phyloP scores from a whole-genome alignment of 1,140 invertebrate species.

The Campoletis sonorensis region DNA sequence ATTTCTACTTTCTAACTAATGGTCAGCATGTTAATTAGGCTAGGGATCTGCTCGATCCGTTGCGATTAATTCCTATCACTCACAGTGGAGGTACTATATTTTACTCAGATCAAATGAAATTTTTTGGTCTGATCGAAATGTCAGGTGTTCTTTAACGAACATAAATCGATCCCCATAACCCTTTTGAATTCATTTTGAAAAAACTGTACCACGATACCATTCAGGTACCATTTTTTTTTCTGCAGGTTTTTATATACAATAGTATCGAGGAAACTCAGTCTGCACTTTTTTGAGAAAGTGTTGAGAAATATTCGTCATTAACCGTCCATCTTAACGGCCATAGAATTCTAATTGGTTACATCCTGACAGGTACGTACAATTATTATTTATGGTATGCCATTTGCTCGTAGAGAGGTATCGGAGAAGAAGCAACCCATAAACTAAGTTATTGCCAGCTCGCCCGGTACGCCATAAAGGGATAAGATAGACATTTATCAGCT shows the following conservation, averaged over 20 bases:
- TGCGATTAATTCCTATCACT: neutral
- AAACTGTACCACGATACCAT: no score
- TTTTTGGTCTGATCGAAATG: no score
- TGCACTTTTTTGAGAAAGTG: no score
- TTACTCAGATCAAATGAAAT: no score
- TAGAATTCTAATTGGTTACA: conserved; percentile 51
- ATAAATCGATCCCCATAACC: no score
- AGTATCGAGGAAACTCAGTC: no score
- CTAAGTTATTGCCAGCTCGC: conserved; percentile 62
- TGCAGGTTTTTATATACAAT: no score
- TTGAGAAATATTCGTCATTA: no score
- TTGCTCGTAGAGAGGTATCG: conserved; percentile 58
- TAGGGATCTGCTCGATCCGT: neutral
- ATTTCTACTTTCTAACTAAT: neutral
- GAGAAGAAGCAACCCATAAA: conserved; percentile 64
- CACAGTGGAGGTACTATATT: no score
- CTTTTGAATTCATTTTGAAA: no score
- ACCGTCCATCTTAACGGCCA: neutral
- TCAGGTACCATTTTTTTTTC: no score
- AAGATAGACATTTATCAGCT: conserved; percentile 71
- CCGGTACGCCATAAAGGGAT: conserved; percentile 67
- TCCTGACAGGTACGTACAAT: conserved; percentile 43
- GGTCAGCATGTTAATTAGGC: neutral
- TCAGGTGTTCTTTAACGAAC: no score
- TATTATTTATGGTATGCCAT: conserved; percentile 66